Evolutionary conservation across 2,113 vertebrate species (phyloP).

Genomic region (Asarcornis scutulata): DNA sequence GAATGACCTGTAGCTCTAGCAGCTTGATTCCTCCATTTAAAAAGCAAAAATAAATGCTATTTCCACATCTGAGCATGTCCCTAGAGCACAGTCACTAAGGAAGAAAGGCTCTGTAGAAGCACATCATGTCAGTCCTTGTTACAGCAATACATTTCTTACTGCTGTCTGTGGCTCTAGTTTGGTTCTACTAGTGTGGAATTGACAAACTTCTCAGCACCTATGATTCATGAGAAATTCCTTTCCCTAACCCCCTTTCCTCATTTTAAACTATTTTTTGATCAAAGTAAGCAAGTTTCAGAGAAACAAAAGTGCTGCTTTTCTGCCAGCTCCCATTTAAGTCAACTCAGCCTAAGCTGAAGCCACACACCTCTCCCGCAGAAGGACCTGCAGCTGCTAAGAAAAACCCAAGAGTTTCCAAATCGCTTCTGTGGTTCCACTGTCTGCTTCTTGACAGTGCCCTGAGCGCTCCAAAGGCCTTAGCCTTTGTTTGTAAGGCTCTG

Average conservation of each 20-base stretch:
- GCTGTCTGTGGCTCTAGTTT: neutral
- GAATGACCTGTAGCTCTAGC: neutral
- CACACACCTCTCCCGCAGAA: neutral
- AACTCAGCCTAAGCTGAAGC: neutral
- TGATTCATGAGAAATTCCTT: neutral
- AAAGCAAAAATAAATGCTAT: neutral
- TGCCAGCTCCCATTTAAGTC: neutral
- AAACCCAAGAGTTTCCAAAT: neutral
- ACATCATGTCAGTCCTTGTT: neutral
- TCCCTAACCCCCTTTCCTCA: neutral
- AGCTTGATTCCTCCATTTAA: too few relatives aligned
- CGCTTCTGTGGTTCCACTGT: neutral
- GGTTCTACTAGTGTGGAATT: neutral
- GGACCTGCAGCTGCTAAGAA: neutral
- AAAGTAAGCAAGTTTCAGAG: neutral
- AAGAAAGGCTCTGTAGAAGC: neutral
- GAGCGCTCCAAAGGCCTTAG: neutral
- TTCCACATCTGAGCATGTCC: neutral
- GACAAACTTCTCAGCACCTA: neutral
- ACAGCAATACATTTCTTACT: neutral
- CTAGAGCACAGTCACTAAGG: neutral
- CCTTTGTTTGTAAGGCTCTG: too few relatives aligned
- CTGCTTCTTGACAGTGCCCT: too few relatives aligned
- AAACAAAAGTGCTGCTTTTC: neutral
- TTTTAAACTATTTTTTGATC: neutral